Evolutionary conservation across 2,797 vertebrate genomes (phyloP).

Genomic region (Buceros bicornis): DNA sequence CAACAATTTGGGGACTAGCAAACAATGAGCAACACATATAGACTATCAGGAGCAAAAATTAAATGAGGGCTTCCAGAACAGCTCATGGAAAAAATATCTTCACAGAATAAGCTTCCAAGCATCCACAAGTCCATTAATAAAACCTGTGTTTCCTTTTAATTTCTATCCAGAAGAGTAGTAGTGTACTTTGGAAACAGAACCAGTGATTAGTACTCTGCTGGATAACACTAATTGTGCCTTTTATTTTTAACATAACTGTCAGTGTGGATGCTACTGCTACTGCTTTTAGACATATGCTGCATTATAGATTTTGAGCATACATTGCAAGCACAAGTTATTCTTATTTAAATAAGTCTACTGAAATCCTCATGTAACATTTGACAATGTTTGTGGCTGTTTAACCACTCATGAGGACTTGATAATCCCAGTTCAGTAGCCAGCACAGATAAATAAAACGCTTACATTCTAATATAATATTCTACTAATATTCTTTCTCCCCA

Average conservation of each 20-base stretch:
- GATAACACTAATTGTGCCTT: background rate
- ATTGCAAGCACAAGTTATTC: background rate
- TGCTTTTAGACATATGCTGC: background rate
- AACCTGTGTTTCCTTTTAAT: background rate
- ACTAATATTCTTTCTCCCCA: too few species aligned
- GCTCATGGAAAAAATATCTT: background rate
- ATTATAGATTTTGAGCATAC: background rate
- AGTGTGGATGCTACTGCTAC: background rate
- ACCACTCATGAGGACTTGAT: background rate
- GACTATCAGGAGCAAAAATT: background rate
- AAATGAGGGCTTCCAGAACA: background rate
- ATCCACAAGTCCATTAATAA: background rate
- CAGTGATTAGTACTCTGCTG: background rate
- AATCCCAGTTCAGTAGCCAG: background rate
- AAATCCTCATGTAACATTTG: background rate
- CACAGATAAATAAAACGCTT: background rate
- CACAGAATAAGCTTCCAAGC: background rate
- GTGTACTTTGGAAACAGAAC: background rate
- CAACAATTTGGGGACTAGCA: background rate
- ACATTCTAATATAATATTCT: background rate
- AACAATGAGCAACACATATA: background rate
- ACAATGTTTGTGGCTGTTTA: background rate
- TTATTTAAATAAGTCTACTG: background rate
- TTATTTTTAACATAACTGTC: background rate
- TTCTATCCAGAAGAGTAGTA: background rate